phyloP scores from a whole-genome alignment of 2,888 invertebrate species.

The Zaprionus obscuricornis region DNA sequence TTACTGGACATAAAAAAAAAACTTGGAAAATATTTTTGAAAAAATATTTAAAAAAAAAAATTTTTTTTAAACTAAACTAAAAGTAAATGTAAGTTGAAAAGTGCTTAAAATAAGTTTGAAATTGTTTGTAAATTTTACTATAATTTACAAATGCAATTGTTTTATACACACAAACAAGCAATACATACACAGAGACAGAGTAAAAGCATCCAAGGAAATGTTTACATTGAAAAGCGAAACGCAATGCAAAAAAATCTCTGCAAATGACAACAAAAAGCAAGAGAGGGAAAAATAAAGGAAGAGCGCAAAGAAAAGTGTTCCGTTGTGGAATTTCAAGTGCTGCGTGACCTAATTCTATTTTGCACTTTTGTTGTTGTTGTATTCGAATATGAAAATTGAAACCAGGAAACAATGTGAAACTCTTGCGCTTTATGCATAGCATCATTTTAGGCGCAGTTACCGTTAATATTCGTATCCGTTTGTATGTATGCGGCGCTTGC shows the following conservation, averaged over 20 bases:
- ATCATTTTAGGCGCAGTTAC: constrained; percentile 57
- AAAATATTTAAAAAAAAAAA: not conserved
- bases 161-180: too few species aligned
- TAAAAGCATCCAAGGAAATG: not conserved
- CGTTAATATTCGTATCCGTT: constrained; percentile 37
- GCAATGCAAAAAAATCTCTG: not conserved
- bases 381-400: too few species aligned
- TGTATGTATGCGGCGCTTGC: constrained; percentile 61
- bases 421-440: constrained; percentile 52
- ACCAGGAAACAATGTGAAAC: too few species aligned
- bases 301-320: constrained; percentile 4
- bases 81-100: too few species aligned
- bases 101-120: too few species aligned
- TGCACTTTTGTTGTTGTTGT: constrained; percentile 8
- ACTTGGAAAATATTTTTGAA: constrained; percentile 5
- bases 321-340: constrained; percentile 28
- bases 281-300: constrained; percentile 34
- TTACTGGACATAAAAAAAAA: constrained; percentile 11
- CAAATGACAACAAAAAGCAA: not conserved
- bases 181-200: too few species aligned
- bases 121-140: too few species aligned
- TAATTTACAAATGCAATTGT: too few species aligned
- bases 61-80: too few species aligned
- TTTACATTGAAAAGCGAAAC: not conserved
- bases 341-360: constrained; percentile 40